phyloP scores from a whole-genome alignment of 2,888 invertebrate genomes.

The Parapristionchus giblindavisi region DNA sequence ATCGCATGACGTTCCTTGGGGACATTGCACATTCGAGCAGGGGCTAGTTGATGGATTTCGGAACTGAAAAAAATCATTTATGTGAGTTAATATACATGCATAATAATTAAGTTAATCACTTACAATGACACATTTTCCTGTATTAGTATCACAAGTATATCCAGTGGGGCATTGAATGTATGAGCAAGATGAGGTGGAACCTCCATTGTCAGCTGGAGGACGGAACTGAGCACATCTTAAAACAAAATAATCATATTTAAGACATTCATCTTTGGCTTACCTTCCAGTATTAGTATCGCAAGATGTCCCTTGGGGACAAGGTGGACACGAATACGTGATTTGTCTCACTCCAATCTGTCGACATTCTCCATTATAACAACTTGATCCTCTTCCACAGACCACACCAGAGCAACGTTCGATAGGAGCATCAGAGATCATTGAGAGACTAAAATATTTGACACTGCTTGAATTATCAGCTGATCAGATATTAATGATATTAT shows the following conservation, averaged over 20 bases:
- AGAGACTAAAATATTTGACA: background rate
- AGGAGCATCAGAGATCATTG: constrained; percentile 21
- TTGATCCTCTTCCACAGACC: constrained; percentile 6
- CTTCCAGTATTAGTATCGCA: constrained; percentile 39
- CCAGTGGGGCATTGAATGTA: constrained; percentile 24
- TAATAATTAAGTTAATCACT: no score
- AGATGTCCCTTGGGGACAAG: constrained; percentile 33
- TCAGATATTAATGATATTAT: background rate
- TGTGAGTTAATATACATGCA: no score
- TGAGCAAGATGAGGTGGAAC: background rate
- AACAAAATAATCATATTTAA: background rate
- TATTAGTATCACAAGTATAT: constrained; percentile 24
- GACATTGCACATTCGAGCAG: constrained; percentile 7
- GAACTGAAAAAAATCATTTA: constrained; percentile 30
- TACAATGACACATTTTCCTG: background rate
- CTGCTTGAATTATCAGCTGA: background rate
- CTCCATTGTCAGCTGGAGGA: constrained; percentile 35
- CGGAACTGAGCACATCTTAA: constrained; percentile 37
- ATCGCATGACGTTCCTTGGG: constrained; percentile 34
- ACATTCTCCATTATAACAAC: constrained; percentile 29
- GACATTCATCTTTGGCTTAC: background rate
- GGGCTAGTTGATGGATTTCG: background rate
- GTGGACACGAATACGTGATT: constrained; percentile 6
- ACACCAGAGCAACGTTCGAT: constrained; percentile 12
- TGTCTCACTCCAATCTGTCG: background rate